Evolutionary conservation across 2,888 invertebrate species (phyloP).

Genomic region (Drosophila borealis): DNA sequence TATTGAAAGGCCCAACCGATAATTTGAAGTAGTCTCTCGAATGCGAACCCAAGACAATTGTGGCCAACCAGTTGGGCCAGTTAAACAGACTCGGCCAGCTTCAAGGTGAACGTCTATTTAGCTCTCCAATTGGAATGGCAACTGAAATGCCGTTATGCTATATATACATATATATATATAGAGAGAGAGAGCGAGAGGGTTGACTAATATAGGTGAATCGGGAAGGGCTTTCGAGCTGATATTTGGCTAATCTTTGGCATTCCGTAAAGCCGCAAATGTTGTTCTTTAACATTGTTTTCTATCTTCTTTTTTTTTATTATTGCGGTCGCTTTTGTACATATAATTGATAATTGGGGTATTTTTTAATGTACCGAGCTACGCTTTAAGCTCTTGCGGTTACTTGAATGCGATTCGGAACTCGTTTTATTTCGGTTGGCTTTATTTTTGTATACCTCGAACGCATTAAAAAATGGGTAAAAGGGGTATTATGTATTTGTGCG

Average conservation of each 20-base stretch:
- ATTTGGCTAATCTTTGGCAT: constrained; percentile 34
- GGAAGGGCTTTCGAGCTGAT: constrained; percentile 6
- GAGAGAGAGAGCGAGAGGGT: background rate
- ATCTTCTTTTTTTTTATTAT: constrained; percentile 31
- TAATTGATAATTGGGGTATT: too few relatives aligned
- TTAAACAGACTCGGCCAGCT: background rate
- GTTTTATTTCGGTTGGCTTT: constrained; percentile 24
- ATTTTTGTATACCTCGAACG: background rate
- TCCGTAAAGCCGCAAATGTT: background rate
- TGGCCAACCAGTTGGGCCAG: constrained; percentile 44
- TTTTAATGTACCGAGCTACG: background rate
- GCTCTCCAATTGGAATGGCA: constrained; percentile 6
- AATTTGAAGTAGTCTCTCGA: background rate
- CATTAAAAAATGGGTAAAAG: too few relatives aligned
- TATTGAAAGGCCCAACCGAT: too few relatives aligned
- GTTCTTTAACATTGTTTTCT: constrained; percentile 9
- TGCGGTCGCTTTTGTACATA: constrained; percentile 49
- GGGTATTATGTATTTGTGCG: too few relatives aligned
- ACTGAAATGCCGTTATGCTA: constrained; percentile 13
- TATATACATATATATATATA: background rate
- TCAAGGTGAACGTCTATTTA: constrained; percentile 41
- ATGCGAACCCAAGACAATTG: background rate
- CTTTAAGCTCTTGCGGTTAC: constrained; percentile 3
- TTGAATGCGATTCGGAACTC: constrained; percentile 29
- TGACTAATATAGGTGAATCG: background rate